Base-by-base conservation (phyloP, 2,113 vertebrate species). In the Hypomesus transpacificus region DNA sequence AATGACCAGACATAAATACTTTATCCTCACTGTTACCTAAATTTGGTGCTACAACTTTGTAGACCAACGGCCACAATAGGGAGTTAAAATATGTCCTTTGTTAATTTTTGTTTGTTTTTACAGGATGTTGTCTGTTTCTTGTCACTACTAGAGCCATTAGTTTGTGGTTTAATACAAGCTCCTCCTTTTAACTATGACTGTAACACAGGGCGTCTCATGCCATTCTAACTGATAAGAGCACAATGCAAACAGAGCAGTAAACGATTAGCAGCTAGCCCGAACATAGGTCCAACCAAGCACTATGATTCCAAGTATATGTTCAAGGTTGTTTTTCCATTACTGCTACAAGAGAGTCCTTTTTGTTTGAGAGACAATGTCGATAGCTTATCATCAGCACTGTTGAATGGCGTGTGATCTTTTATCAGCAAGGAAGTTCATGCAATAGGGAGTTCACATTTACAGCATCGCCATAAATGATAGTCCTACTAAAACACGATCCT, bases 311-410 rank as follows among this genome's bases (percentile, higher is more conserved):
- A 31, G 8, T 18, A 34, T n/a, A 9, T 5, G 26, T 16, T 28
- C 16, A 17, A 17, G 22, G 5, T 5, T 62, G 26, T 34, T 63
- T 63, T 34, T 34, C 28, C 2, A 7, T 34, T 34, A 63, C 26
- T 63, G 61, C 14, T 17, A 34, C 39, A 31, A 18, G n/a, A 26
- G 16, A 16, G 2, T 7, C 26, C 14, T 13, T 59, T 14, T 14
- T 60, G 22, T 20, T 26, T 14, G 24, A 20, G 61, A 63, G 61
- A 63, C 61, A 13, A n/a, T 39, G 73, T 84, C 85, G 75, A 87
- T 82, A 69, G 81, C 75, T 87, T 80, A 87, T 89, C 81, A 83
- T 83, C 81, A 34, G 74, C 75, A 70, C 70, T 59, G 66, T 16
- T 68, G 70, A 69, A 75, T 71, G 79, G 75, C 75, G 74, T 76